Evolutionary conservation across 1,140 invertebrate species (phyloP).

Genomic region (Atta colombica): DNA sequence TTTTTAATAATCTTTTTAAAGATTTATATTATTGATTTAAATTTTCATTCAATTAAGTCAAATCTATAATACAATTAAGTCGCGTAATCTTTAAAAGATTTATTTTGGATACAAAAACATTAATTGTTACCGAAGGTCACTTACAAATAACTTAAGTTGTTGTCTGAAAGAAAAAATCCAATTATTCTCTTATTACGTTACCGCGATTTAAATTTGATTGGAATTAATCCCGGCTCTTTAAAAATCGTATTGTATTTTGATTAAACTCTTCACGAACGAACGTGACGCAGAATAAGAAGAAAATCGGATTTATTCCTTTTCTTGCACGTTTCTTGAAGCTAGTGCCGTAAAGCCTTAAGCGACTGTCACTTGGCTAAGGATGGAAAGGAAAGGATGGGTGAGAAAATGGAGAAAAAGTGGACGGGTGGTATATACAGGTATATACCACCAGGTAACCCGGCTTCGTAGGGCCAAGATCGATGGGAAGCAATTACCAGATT

Average conservation of each 20-base stretch:
- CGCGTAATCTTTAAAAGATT: not conserved
- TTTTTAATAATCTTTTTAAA: not conserved
- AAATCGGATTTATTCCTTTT: constrained; percentile 45
- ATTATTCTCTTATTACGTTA: constrained; percentile 2
- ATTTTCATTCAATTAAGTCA: not conserved
- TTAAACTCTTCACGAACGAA: constrained; percentile 33
- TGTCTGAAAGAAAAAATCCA: not conserved
- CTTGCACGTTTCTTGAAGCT: constrained; percentile 44
- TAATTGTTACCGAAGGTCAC: not conserved
- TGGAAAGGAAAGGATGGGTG: constrained; percentile 22
- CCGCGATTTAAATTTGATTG: constrained; percentile 38
- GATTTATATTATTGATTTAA: not conserved
- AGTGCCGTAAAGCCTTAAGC: constrained; percentile 54
- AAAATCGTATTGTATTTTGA: constrained; percentile 52
- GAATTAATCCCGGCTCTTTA: constrained; percentile 30
- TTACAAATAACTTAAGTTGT: not conserved
- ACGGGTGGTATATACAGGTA: constrained; percentile 35
- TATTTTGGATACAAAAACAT: not conserved
- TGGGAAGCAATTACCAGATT: constrained; percentile 75
- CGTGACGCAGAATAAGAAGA: constrained; percentile 35
- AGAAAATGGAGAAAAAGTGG: constrained; percentile 61
- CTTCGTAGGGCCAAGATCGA: constrained; percentile 67
- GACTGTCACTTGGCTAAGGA: constrained; percentile 56
- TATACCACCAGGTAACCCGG: constrained; percentile 37
- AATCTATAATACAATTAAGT: no score